phyloP scores from a whole-genome alignment of 2,888 invertebrate species.

The Crioceris asparagi region DNA sequence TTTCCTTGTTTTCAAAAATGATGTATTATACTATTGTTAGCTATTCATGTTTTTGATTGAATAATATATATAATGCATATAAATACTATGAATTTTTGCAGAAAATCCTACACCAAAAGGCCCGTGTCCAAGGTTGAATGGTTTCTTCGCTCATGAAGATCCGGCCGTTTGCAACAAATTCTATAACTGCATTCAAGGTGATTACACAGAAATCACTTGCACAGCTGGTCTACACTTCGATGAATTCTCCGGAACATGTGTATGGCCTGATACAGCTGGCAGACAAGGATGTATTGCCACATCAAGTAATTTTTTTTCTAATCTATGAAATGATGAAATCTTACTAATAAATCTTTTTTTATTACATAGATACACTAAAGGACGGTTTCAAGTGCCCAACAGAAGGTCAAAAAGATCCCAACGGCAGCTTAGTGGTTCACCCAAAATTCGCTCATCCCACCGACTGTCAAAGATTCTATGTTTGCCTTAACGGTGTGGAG shows the following conservation, averaged over 20 bases:
- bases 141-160: conserved; percentile 86
- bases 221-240: conserved; percentile 86
- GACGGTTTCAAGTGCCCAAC: conserved; percentile 83
- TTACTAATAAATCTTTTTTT: neutral
- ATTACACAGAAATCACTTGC: conserved; percentile 66
- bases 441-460: conserved; percentile 77
- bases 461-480: conserved; percentile 88
- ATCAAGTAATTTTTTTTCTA: conserved; percentile 26
- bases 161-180: conserved; percentile 71
- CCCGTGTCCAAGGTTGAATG: conserved; percentile 75
- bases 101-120: conserved; percentile 64
- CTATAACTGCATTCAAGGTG: conserved; percentile 83
- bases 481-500: conserved; percentile 74
- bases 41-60: too few relatives aligned
- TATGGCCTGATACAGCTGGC: conserved; percentile 75
- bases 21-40: too few relatives aligned
- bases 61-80: too few relatives aligned
- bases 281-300: conserved; percentile 57
- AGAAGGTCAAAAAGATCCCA: conserved; percentile 50
- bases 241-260: conserved; percentile 79
- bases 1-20: too few relatives aligned
- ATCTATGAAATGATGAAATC: neutral
- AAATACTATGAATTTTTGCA: too few relatives aligned
- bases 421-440: conserved; percentile 66
- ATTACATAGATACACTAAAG: conserved; percentile 58